Evolutionary conservation across 2,113 vertebrate species (phyloP).

Genomic region (Osmerus mordax): DNA sequence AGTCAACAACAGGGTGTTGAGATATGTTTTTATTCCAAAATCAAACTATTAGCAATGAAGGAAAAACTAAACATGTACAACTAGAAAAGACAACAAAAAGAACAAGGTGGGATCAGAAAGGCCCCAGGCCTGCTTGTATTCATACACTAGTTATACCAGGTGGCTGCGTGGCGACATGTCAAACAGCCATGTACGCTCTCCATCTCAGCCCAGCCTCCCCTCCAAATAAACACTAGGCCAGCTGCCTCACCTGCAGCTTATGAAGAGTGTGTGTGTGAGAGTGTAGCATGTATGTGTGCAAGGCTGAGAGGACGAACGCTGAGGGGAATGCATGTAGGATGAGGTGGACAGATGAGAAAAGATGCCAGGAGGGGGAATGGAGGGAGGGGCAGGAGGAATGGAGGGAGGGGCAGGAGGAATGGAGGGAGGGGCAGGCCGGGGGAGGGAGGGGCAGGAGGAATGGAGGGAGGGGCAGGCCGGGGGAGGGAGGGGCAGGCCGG

Average conservation of each 20-base stretch:
- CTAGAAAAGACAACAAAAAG: constrained; percentile 54
- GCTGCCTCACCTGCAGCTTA: not conserved
- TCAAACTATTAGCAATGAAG: constrained; percentile 51
- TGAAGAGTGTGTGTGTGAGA: not conserved
- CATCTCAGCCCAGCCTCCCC: too few relatives aligned
- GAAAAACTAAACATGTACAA: constrained; percentile 53
- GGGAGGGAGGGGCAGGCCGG: not conserved
- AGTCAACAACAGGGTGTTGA: constrained; percentile 25
- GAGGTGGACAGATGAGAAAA: not conserved
- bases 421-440: too few relatives aligned
- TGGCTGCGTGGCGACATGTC: too few relatives aligned
- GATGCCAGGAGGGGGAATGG: too few relatives aligned
- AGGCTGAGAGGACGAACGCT: not conserved
- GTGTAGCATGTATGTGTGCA: not conserved
- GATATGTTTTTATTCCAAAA: constrained; percentile 46
- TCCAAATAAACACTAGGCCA: too few relatives aligned
- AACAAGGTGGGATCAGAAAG: constrained; percentile 18
- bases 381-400: too few relatives aligned
- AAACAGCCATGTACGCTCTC: too few relatives aligned
- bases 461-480: not conserved
- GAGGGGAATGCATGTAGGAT: constrained; percentile 2
- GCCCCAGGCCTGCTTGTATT: constrained; percentile 2
- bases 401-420: too few relatives aligned
- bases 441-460: too few relatives aligned
- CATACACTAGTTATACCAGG: not conserved